A percentile compares a stretch with the other conserved stretches of the same genome.
Conservation (phyloP, 2,113 vertebrate species). For the Myrmophylax atrothorax region DNA sequence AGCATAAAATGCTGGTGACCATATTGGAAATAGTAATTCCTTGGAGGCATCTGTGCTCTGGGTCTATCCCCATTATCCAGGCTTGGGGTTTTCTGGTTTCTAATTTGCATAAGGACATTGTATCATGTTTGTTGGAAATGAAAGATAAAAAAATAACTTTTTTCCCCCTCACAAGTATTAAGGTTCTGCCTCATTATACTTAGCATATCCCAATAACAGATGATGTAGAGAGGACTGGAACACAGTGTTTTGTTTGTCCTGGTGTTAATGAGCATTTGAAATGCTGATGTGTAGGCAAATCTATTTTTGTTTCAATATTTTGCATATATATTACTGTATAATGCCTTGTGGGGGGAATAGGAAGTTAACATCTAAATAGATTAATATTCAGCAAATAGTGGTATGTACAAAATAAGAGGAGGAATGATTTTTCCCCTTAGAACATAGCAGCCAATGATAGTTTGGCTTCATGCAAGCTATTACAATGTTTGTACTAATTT, state of each 20-base stretch:
- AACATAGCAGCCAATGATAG: neutral
- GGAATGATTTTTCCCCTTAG: neutral
- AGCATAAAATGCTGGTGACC: neutral
- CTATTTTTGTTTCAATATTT: slow-evolving; percentile 63
- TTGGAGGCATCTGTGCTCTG: neutral
- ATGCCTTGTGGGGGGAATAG: slow-evolving; percentile 40
- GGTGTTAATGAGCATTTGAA: slow-evolving; percentile 10
- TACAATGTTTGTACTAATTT: neutral
- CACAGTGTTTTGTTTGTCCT: slow-evolving; percentile 37
- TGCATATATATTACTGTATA: slow-evolving; percentile 65
- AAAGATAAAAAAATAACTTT: neutral
- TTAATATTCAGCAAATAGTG: slow-evolving; percentile 52
- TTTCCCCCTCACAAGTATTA: neutral
- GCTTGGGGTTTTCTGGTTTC: neutral
- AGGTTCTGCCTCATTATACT: slow-evolving; percentile 51
- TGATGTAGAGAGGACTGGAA: slow-evolving; percentile 40
- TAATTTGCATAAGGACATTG: neutral
- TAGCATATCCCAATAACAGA: slow-evolving; percentile 29
- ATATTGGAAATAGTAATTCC: neutral
- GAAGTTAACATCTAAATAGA: slow-evolving; percentile 45
- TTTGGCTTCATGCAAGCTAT: neutral
- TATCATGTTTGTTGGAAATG: neutral
- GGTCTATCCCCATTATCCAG: neutral
- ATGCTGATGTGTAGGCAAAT: slow-evolving; percentile 59
- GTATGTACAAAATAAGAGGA: neutral